These are phyloP conservation scores for Andrena chrysosceles DNA, from an alignment of 2,888 invertebrate species.

Conservation along the genomic window DNA sequence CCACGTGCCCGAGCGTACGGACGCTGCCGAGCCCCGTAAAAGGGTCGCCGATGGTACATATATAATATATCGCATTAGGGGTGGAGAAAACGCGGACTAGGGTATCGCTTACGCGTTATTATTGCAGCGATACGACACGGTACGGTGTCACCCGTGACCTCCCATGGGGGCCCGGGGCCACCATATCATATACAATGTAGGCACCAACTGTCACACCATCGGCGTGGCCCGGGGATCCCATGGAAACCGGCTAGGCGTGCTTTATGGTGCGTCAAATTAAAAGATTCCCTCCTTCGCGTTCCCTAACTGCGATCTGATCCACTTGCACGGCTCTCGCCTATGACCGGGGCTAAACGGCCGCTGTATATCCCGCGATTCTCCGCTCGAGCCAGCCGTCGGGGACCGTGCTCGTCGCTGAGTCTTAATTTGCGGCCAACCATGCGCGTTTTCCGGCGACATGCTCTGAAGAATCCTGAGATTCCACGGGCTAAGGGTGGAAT, in stretches of 20 bases:
- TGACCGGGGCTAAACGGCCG: conserved; percentile 38
- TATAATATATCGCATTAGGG: conserved; percentile 80
- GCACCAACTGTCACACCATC: conserved; percentile 82
- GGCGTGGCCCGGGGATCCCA: conserved; percentile 69
- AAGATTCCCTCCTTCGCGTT: conserved; percentile 83
- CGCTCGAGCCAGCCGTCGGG: conserved; percentile 34
- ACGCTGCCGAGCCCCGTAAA: conserved; percentile 38
- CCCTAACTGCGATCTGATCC: conserved; percentile 82
- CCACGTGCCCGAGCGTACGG: conserved; percentile 54
- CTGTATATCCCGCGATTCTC: conserved; percentile 47
- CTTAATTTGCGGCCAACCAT: conserved; percentile 75
- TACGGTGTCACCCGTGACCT: conserved; percentile 83
- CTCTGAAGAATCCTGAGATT: background rate
- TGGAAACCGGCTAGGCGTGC: conserved; percentile 81
- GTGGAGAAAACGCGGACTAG: conserved; percentile 64
- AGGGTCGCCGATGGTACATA: conserved; percentile 60
- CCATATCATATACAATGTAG: conserved; percentile 81
- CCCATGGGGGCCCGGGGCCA: conserved; percentile 79
- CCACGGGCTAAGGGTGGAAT: background rate
- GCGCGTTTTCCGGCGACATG: background rate
- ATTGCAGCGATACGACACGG: conserved; percentile 84
- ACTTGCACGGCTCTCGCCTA: conserved; percentile 53
- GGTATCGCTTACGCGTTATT: conserved; percentile 85
- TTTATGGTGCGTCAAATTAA: conserved; percentile 85
- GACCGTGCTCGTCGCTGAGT: conserved; percentile 23